Evolutionary conservation across 2,113 vertebrate species (phyloP).

Genomic region (Nycticryphes semicollaris): DNA sequence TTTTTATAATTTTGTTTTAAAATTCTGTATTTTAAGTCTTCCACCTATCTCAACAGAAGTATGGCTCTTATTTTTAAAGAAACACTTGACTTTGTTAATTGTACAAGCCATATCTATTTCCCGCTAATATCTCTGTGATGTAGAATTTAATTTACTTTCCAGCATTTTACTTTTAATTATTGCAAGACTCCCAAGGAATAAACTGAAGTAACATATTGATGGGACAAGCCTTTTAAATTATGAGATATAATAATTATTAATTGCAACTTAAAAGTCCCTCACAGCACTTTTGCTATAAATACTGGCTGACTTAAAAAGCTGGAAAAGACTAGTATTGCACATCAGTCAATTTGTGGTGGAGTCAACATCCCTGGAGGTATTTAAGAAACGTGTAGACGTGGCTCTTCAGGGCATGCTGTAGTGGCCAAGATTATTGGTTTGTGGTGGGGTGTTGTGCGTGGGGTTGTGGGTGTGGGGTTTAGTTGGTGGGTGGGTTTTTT

Average conservation of each 20-base stretch:
- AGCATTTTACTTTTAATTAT: constrained; percentile 60
- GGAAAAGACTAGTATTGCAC: constrained; percentile 8
- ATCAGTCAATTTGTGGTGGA: too few species aligned
- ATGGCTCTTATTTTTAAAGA: constrained; percentile 21
- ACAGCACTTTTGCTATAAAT: constrained; percentile 51
- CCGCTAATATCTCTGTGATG: constrained; percentile 22
- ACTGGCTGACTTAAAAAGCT: constrained; percentile 32
- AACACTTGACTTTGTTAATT: constrained; percentile 46
- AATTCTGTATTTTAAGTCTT: not conserved
- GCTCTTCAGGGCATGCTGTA: too few species aligned
- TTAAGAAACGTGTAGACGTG: too few species aligned
- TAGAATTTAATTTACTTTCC: constrained; percentile 59
- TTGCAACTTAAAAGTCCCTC: constrained; percentile 39
- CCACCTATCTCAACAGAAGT: not conserved
- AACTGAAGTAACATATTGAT: constrained; percentile 26
- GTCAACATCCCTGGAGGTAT: too few species aligned
- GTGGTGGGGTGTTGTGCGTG: too few species aligned
- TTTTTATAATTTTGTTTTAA: constrained; percentile 1
- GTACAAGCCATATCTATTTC: not conserved
- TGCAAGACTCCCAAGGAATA: constrained; percentile 40
- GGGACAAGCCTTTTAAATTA: constrained; percentile 54
- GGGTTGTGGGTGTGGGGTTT: too few species aligned
- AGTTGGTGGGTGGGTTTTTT: too few species aligned
- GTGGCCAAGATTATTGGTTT: too few species aligned
- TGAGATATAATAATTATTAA: constrained; percentile 53